A percentile compares a stretch with the other conserved stretches of the same genome.
phyloP scores from a whole-genome alignment of 2,888 invertebrate genomes.

The Drosophila anomelani region DNA sequence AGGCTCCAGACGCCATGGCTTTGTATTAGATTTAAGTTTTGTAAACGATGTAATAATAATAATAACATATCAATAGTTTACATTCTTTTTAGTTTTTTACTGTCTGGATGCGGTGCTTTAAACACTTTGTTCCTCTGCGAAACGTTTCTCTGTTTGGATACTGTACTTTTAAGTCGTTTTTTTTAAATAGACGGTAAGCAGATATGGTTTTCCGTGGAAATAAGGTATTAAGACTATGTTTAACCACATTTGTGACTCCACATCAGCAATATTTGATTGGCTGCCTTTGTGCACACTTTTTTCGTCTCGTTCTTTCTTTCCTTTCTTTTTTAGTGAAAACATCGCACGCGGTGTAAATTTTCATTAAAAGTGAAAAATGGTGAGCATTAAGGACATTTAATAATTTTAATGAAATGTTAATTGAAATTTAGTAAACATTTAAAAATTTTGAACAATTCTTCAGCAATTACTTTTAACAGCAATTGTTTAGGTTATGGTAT shows the following conservation, averaged over 20 bases:
- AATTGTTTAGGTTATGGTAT: neutral
- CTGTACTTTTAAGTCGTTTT: neutral
- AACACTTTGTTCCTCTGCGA: no score
- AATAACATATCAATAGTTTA: no score
- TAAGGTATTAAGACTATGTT: neutral
- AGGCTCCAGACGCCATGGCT: no score
- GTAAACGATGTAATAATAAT: no score
- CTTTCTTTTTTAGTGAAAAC: constrained; percentile 7
- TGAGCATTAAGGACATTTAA: neutral
- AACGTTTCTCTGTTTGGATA: no score
- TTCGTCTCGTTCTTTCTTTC: constrained; percentile 1
- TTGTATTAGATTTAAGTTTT: no score
- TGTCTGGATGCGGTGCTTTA: no score
- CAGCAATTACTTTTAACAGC: neutral
- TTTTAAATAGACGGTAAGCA: neutral
- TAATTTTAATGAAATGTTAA: neutral
- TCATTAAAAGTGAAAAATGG: constrained; percentile 13
- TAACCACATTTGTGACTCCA: no score
- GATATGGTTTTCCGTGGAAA: neutral
- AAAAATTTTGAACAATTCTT: neutral
- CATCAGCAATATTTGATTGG: neutral
- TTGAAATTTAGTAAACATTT: neutral
- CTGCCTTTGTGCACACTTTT: constrained; percentile 5
- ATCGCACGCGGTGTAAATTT: constrained; percentile 7
- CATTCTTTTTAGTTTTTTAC: no score